Conservation (phyloP, 2,888 invertebrate genomes). For the Pteria penguin region DNA sequence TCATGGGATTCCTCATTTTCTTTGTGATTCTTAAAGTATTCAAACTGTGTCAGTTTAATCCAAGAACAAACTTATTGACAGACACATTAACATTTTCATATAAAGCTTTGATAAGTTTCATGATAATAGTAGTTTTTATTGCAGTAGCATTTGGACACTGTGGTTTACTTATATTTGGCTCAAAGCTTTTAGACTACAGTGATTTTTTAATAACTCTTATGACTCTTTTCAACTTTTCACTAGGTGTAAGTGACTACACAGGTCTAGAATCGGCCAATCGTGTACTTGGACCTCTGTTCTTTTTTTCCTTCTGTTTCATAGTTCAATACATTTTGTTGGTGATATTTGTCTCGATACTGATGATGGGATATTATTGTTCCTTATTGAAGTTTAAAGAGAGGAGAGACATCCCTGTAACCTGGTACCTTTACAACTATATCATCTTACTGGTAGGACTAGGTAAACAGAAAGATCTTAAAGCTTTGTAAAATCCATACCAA, state of each 20-base stretch:
- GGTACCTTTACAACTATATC: not conserved
- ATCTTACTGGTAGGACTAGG: not conserved
- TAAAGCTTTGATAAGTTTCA: conserved; percentile 45
- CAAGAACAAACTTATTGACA: conserved; percentile 51
- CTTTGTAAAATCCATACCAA: no score
- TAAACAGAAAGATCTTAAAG: not conserved
- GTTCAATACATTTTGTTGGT: conserved; percentile 54
- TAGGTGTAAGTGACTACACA: conserved; percentile 58
- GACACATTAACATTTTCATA: conserved; percentile 47
- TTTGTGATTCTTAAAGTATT: conserved; percentile 61
- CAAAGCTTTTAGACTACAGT: conserved; percentile 45
- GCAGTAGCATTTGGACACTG: conserved; percentile 57
- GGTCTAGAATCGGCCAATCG: conserved; percentile 43
- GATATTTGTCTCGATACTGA: conserved; percentile 59
- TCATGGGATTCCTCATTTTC: conserved; percentile 56
- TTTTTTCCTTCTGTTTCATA: conserved; percentile 53
- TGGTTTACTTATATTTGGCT: conserved; percentile 52
- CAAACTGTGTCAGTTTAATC: conserved; percentile 62
- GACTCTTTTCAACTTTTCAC: conserved; percentile 55
- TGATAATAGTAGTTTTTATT: conserved; percentile 42
- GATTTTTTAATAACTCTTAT: conserved; percentile 40
- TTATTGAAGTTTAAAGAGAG: not conserved
- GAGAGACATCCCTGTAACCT: not conserved
- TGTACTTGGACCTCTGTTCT: conserved; percentile 59
- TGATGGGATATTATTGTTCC: conserved; percentile 51